Evolutionary conservation across 2,113 vertebrate genomes (phyloP).

Genomic region (Noctilio leporinus): DNA sequence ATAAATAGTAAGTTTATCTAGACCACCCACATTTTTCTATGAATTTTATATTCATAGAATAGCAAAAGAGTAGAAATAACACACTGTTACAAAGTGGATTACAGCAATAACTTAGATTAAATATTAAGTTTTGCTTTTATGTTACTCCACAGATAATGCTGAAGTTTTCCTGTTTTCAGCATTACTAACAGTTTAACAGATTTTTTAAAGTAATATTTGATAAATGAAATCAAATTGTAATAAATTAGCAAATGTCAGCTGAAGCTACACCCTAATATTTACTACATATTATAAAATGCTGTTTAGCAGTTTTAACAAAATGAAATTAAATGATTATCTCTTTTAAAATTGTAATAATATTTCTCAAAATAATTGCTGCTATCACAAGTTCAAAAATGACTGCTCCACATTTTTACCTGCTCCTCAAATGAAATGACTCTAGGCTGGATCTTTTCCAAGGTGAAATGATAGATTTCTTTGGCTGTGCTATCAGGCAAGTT

Average conservation of each 20-base stretch:
- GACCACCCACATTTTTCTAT: not conserved
- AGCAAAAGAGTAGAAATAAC: conserved; percentile 1
- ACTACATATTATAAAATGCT: not conserved
- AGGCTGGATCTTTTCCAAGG: conserved; percentile 97
- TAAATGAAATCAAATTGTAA: not conserved
- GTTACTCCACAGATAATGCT: not conserved
- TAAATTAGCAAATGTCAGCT: not conserved
- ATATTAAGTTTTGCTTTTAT: conserved; percentile 37
- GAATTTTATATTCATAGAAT: conserved; percentile 12
- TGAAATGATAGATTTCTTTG: conserved; percentile 97
- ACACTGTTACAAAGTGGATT: conserved; percentile 8
- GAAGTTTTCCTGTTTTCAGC: not conserved
- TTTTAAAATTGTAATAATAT: conserved; percentile 8
- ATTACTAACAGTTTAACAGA: not conserved
- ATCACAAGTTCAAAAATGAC: not conserved
- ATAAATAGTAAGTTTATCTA: not conserved
- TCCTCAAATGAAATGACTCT: conserved; percentile 99
- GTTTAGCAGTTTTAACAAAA: not conserved
- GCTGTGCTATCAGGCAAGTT: conserved; percentile 93
- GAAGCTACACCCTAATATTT: not conserved
- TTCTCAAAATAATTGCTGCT: conserved; percentile 27
- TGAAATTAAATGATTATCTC: not conserved
- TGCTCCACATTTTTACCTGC: conserved; percentile 82
- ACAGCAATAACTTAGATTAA: not conserved
- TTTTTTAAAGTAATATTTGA: not conserved